These are phyloP conservation scores for Mustela erminea DNA, from an alignment of 2,797 vertebrate species.

Conservation along the genomic window DNA sequence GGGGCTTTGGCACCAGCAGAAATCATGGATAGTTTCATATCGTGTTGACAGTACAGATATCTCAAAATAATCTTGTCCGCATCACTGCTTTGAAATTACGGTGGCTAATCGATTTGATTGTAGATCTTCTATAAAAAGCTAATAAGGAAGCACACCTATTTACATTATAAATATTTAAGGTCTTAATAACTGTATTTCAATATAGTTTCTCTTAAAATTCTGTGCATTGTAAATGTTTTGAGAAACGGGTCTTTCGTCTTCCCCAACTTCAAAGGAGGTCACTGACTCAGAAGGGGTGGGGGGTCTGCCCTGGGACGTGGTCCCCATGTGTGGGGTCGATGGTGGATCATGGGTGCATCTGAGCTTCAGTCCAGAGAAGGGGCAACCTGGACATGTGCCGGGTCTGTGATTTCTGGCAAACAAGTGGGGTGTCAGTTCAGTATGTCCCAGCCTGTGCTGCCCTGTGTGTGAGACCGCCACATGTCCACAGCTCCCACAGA, in stretches of 20 bases:
- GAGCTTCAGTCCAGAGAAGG: neutral
- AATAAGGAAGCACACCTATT: neutral
- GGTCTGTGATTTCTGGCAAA: neutral
- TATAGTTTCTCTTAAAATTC: neutral
- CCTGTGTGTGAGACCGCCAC: neutral
- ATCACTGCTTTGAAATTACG: neutral
- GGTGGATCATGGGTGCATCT: accelerated
- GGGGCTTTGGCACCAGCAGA: neutral
- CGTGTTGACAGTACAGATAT: neutral
- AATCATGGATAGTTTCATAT: neutral
- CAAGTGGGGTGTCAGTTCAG: accelerated
- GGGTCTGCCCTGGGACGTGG: accelerated
- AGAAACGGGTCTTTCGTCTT: neutral
- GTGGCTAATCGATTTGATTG: neutral
- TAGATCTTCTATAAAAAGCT: neutral
- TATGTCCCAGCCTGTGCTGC: accelerated
- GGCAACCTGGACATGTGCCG: accelerated
- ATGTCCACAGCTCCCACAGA: neutral
- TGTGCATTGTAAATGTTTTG: neutral
- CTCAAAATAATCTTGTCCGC: neutral
- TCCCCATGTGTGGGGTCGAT: neutral
- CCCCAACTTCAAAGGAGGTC: neutral
- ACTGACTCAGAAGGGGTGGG: accelerated
- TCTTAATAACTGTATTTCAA: neutral
- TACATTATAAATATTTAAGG: neutral